These are phyloP conservation scores for Dallia pectoralis DNA, from an alignment of 2,797 vertebrate genomes.

Conservation along the genomic window DNA sequence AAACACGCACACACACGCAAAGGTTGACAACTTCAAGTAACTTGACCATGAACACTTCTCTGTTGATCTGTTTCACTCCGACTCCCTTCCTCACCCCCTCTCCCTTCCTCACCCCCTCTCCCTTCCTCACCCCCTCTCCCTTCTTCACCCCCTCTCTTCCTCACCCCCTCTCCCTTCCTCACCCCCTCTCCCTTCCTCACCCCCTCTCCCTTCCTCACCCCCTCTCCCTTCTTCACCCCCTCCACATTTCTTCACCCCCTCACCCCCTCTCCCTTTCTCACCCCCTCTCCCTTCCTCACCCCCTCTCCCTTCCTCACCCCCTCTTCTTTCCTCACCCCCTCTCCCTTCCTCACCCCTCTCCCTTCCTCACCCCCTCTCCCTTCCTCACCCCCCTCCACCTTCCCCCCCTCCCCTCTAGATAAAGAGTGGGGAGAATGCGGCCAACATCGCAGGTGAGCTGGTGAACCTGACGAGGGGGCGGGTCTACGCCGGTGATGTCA, in stretches of 20 bases:
- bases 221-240: not conserved
- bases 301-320: not conserved
- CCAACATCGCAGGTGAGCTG: conserved; percentile 89
- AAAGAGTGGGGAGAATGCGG: conserved; percentile 92
- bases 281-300: not conserved
- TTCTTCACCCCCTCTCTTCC: not conserved
- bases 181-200: not conserved
- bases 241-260: too few relatives aligned
- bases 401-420: conserved; percentile 70
- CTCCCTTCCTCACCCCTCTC: not conserved
- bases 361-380: not conserved
- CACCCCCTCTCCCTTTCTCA: not conserved
- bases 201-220: not conserved
- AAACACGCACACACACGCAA: conserved; percentile 29
- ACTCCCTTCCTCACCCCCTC: not conserved
- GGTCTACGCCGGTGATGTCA: conserved; percentile 91
- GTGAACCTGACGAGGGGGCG: conserved; percentile 88
- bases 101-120: not conserved
- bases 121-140: not conserved
- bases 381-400: not conserved
- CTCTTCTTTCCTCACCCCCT: not conserved
- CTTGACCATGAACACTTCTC: not conserved
- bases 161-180: not conserved
- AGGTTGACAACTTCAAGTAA: not conserved
- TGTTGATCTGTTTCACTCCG: not conserved